Base-by-base conservation (phyloP, 2,888 invertebrate species). In the Stenodema calcarata region DNA sequence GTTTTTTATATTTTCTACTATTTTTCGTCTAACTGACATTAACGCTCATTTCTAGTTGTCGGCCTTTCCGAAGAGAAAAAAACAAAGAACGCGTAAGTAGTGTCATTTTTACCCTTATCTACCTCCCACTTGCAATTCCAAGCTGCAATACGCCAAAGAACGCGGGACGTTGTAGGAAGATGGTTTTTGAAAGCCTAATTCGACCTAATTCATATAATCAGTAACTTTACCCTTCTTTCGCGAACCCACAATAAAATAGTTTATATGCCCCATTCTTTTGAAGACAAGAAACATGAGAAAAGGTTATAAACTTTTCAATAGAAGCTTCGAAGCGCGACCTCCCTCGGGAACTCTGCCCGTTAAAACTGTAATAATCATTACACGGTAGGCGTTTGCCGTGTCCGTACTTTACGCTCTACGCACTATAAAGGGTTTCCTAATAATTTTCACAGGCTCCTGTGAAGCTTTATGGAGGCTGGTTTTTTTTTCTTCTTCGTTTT, bases 331-430 rank as follows among this genome's bases (percentile, higher is more conserved):
- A 78, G 18, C 78, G 30, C 41, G 35, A 41, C 73, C 30, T 35
- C 41, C 73, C n/a, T 75, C 35, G 35, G n/a, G 41, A 41, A 28
- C 41, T 16, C 73, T n/a, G 80, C 62, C 82, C 82, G 82, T 82
- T 82, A 82, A 82, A 82, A 82, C 42, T 42, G 82, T 82, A 82
- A 82, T 82, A 82, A 82, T 82, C 82, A 82, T 82, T 82, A 82
- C 28, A 30, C 27, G 50, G 80, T 73, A 35, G 30, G 30, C 41
- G 30, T 73, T 73, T 73, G 16, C 35, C 18, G 28, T n/a, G 73
- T 41, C 18, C 73, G 73, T 73, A 73, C 35, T 73, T 73, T 35
- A 73, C 30, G 73, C 73, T 73, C 30, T 35, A 73, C 35, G 41
- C 30, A 73, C 73, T 41, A 35, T 18, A 4, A 30, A 35, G 70